These are phyloP conservation scores for Florisuga fusca DNA, from an alignment of 2,797 vertebrate genomes.

Conservation along the genomic window DNA sequence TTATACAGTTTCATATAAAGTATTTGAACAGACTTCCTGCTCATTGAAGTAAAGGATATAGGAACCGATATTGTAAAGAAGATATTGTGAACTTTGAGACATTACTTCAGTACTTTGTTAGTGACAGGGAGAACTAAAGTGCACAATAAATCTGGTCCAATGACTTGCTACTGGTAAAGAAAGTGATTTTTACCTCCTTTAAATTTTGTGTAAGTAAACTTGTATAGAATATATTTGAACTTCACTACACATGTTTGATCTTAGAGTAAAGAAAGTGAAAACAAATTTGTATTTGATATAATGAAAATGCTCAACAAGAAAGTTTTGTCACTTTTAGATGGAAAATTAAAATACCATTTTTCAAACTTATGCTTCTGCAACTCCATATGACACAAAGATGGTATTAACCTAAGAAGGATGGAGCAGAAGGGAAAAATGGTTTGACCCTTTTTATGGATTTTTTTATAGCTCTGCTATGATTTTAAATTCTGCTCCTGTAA, in stretches of 20 bases:
- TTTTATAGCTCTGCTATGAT: background rate
- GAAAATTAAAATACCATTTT: background rate
- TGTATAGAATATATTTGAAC: background rate
- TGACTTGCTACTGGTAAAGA: background rate
- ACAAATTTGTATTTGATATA: background rate
- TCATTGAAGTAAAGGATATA: background rate
- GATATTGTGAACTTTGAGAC: background rate
- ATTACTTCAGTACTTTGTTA: background rate
- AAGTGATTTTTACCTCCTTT: background rate
- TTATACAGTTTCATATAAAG: background rate
- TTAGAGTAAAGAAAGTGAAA: background rate
- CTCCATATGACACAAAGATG: background rate
- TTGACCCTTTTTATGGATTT: constrained; percentile 21
- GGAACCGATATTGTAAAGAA: background rate
- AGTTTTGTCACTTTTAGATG: background rate
- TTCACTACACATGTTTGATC: background rate
- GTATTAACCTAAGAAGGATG: background rate
- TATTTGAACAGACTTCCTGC: background rate
- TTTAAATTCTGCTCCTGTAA: constrained; percentile 29
- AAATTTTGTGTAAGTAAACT: background rate
- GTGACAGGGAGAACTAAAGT: background rate
- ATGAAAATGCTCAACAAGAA: background rate
- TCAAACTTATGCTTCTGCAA: background rate
- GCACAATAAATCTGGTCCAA: background rate
- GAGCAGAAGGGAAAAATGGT: background rate